These are phyloP conservation scores for Scomber scombrus DNA, from an alignment of 2,113 vertebrate species.

Conservation along the genomic window DNA sequence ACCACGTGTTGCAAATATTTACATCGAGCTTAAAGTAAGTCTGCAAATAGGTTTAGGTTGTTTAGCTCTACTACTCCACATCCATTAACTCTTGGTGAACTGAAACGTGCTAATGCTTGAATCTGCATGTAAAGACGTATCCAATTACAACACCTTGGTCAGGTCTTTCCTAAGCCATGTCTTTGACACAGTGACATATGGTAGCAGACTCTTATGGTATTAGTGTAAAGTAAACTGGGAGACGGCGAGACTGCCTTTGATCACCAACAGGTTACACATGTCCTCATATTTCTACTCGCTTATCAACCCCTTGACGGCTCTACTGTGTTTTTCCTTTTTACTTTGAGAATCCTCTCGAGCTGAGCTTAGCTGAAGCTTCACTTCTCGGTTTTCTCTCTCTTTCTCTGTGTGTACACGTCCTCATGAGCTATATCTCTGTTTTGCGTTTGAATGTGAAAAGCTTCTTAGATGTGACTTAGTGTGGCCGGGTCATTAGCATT, in stretches of 20 bases:
- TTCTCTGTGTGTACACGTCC: conserved; percentile 26
- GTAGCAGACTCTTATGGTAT: conserved; percentile 48
- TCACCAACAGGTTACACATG: conserved; percentile 22
- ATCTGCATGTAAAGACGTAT: conserved; percentile 14
- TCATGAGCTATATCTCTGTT: conserved; percentile 30
- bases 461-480: conserved; percentile 84
- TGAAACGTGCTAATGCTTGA: neutral
- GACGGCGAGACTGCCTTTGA: conserved; percentile 36
- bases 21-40: neutral
- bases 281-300: conserved; percentile 22
- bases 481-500: conserved; percentile 79
- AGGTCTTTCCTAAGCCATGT: conserved; percentile 13
- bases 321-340: neutral
- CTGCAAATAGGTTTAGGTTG: neutral
- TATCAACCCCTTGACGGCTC: neutral
- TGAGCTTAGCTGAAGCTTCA: neutral
- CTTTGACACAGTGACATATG: conserved; percentile 57
- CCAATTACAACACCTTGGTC: neutral
- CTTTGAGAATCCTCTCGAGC: neutral
- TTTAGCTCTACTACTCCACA: rapidly evolving
- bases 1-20: neutral
- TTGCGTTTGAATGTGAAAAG: conserved; percentile 85
- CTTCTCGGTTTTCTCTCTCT: conserved; percentile 1
- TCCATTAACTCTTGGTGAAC: neutral
- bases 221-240: conserved; percentile 55